These are phyloP conservation scores for Amblyraja radiata DNA, from an alignment of 2,797 vertebrate genomes.

Conservation along the genomic window DNA sequence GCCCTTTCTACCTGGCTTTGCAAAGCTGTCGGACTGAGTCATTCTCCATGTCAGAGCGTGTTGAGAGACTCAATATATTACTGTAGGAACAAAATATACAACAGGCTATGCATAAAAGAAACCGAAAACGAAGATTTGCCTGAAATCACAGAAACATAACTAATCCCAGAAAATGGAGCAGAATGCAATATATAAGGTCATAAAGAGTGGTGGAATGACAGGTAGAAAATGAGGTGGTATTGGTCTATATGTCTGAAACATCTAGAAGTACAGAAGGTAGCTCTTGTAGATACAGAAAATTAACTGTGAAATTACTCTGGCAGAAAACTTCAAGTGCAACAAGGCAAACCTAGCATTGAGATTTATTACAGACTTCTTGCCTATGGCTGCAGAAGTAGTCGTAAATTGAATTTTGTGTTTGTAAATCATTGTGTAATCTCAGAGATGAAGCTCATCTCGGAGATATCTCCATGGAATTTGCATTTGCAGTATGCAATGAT, in stretches of 20 bases:
- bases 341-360: neutral
- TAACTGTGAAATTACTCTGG: neutral
- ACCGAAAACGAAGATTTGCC: neutral
- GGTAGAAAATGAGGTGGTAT: neutral
- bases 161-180: neutral
- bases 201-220: neutral
- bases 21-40: neutral
- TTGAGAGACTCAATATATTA: neutral
- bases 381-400: too few relatives aligned
- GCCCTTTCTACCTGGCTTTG: neutral
- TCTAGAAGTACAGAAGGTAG: neutral
- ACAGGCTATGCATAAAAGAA: neutral
- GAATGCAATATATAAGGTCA: neutral
- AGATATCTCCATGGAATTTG: too few relatives aligned
- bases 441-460: too few relatives aligned
- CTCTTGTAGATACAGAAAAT: neutral
- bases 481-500: too few relatives aligned
- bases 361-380: neutral
- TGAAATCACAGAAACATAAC: neutral
- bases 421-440: too few relatives aligned
- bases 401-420: too few relatives aligned
- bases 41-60: neutral
- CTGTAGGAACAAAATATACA: neutral
- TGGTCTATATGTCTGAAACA: neutral
- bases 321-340: neutral